A percentile compares a stretch with the other conserved stretches of the same genome.
Conservation (phyloP, 1,140 invertebrate species). For the Reticulitermes speratus region DNA sequence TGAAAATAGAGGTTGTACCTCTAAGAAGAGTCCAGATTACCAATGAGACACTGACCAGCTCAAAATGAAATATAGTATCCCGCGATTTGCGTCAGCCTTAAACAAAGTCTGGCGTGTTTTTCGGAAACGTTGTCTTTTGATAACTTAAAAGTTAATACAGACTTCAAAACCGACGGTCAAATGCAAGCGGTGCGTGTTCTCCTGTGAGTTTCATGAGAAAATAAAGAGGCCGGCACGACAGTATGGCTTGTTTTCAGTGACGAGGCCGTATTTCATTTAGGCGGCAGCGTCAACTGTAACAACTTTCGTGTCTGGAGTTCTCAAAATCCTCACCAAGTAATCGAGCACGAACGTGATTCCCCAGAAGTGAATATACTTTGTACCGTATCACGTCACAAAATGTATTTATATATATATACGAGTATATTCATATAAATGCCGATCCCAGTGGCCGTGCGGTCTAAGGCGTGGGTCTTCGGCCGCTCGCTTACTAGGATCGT, state of each 20-base stretch:
- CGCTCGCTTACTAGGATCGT: too few relatives aligned
- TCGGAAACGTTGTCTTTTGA: background rate
- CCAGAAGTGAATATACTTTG: background rate
- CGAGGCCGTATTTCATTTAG: slow-evolving; percentile 16
- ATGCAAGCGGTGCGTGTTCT: background rate
- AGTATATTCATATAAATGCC: too few relatives aligned
- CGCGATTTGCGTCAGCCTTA: background rate
- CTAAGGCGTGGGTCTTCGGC: too few relatives aligned
- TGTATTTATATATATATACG: too few relatives aligned
- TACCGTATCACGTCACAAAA: too few relatives aligned
- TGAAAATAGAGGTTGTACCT: background rate
- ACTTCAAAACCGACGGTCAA: background rate
- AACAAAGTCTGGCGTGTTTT: background rate
- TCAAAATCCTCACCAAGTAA: slow-evolving; percentile 13
- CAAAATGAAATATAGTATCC: background rate
- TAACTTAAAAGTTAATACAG: background rate
- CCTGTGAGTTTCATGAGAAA: background rate
- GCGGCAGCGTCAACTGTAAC: background rate
- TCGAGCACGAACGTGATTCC: background rate
- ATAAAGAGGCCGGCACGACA: background rate
- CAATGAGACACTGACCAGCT: too few relatives aligned
- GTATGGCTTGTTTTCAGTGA: background rate
- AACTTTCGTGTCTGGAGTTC: background rate
- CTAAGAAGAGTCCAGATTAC: too few relatives aligned
- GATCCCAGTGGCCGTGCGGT: too few relatives aligned